These are phyloP conservation scores for Rhinogobius similis DNA, from an alignment of 2,113 vertebrate genomes.

Conservation along the genomic window DNA sequence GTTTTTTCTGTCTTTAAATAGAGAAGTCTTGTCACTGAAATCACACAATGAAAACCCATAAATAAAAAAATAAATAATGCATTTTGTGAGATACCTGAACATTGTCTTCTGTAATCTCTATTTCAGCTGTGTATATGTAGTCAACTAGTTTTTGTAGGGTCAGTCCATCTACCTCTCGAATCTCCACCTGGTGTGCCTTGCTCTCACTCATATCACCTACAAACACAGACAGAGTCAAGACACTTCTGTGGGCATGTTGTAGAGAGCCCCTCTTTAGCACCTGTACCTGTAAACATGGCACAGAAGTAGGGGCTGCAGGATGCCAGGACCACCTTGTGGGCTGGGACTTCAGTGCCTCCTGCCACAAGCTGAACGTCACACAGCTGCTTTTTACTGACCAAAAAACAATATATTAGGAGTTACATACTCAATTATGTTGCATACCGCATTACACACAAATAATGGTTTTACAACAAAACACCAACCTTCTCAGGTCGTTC, in stretches of 20 bases:
- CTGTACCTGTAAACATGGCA: slow-evolving; percentile 97
- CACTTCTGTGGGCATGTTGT: neutral
- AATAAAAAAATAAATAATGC: neutral
- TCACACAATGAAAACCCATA: neutral
- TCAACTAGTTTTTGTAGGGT: slow-evolving; percentile 91
- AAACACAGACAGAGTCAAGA: slow-evolving; percentile 24
- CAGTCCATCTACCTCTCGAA: slow-evolving; percentile 90
- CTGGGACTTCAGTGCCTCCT: slow-evolving; percentile 87
- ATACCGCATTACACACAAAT: neutral
- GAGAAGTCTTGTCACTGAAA: neutral
- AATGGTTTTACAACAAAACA: neutral
- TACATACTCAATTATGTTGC: neutral
- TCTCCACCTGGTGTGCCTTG: slow-evolving; percentile 92
- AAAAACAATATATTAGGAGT: neutral
- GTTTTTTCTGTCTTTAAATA: neutral
- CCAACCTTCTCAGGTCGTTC: slow-evolving; percentile 91
- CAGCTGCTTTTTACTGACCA: slow-evolving; percentile 86
- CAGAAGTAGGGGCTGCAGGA: slow-evolving; percentile 97
- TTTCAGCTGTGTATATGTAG: slow-evolving; percentile 95
- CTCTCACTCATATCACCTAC: slow-evolving; percentile 97
- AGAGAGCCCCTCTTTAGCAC: neutral
- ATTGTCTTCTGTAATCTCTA: slow-evolving; percentile 93
- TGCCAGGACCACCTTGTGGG: slow-evolving; percentile 90
- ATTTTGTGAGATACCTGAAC: slow-evolving; percentile 82
- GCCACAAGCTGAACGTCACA: slow-evolving; percentile 96